Evolutionary conservation across 2,888 invertebrate genomes (phyloP), one percentile per base, ranked within the genome.

Genomic region (Poecilus cupreus): DNA sequence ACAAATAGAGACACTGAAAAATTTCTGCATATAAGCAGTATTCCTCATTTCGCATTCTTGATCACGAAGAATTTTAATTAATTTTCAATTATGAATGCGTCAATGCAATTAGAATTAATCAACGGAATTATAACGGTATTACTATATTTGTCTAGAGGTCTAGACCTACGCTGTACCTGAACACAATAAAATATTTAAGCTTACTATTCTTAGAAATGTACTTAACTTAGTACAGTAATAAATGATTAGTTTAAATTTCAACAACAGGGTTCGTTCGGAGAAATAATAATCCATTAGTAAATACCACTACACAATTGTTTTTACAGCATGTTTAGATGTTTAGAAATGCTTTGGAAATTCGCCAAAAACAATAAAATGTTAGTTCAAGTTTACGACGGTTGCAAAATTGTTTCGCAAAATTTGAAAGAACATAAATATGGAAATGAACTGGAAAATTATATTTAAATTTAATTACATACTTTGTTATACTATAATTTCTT

Each of bases 71-170:
- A 60, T 60, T 22, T 60, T 24, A 60, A 60, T 60, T 60, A 60
- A 60, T n/a, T 60, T 60, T 60, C 26, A 60, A 26, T 60, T 60
- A 26, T 26, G 11, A 22, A 24, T 60, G n/a, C 26, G 60, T 24
- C 11, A 43, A 60, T 5, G 60, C 26, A 60, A 60, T 60, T 60
- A 60, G 60, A 60, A 60, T 60, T n/a, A n/a, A n/a, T 26, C 60
- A 13, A 60, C 60, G n/a, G 60, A n/a, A 24, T 24, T n/a, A 26
- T 60, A 60, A 60, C 60, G 26, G 60, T 24, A 13, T 26, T 60
- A n/a, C 60, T 60, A 60, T 60, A 13, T 24, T 24, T 24, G 24
- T n/a, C 24, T 24, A 11, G 43, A 32, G n/a, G n/a, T n/a, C n/a
- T n/a, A n/a, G 18, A 16, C 49, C 13, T 49, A 49, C 49, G 18